Evolutionary conservation across 2,888 invertebrate species (phyloP).

Genomic region (Idaea aversata): DNA sequence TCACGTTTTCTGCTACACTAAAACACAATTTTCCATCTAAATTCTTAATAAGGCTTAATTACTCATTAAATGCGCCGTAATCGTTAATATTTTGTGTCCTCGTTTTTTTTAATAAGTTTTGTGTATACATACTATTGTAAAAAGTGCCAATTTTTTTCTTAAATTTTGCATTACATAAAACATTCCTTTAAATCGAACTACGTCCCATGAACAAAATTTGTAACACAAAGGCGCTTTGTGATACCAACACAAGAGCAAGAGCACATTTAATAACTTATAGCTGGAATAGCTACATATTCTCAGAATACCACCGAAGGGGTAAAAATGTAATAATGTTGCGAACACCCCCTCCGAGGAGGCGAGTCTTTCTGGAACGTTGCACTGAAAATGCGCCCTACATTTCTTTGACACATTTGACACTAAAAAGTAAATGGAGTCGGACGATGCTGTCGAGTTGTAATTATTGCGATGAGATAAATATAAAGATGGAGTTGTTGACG

Average conservation of each 20-base stretch:
- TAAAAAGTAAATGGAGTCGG: conserved; percentile 30
- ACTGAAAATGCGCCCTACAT: conserved; percentile 34
- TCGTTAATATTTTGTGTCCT: too few species aligned
- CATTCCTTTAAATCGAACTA: background rate
- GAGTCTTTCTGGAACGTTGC: conserved; percentile 26
- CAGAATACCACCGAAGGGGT: conserved; percentile 27
- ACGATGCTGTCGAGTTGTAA: conserved; percentile 9
- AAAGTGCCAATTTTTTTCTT: too few species aligned
- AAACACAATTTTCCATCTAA: too few species aligned
- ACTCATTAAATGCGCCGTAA: too few species aligned
- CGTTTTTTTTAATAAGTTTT: too few species aligned
- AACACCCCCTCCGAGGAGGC: conserved; percentile 12
- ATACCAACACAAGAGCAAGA: conserved; percentile 13
- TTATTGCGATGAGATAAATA: background rate
- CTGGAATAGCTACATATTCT: conserved; percentile 22
- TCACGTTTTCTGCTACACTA: too few species aligned
- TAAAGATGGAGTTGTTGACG: background rate
- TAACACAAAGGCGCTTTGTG: conserved; percentile 25
- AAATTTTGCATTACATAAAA: too few species aligned
- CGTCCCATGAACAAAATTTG: conserved; percentile 18
- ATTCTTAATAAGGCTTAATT: too few species aligned
- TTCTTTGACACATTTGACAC: conserved; percentile 34
- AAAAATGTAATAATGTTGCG: conserved; percentile 32
- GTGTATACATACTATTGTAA: too few species aligned
- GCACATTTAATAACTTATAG: conserved; percentile 18